Conservation (phyloP, 2,113 vertebrate species). For the Gadus macrocephalus region DNA sequence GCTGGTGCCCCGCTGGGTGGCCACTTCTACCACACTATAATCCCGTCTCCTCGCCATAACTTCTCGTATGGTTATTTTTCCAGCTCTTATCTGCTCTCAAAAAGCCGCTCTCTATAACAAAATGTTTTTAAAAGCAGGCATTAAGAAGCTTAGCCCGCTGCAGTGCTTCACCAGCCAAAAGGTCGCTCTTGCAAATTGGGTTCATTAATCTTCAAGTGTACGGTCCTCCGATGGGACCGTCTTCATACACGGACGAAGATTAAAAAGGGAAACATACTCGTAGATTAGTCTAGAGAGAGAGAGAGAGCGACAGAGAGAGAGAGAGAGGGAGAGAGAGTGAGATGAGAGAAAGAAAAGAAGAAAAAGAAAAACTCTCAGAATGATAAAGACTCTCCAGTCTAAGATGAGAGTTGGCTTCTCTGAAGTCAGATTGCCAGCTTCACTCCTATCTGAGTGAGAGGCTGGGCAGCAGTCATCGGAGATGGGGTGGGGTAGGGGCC, state of each 20-base stretch:
- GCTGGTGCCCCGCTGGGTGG: slow-evolving; percentile 26
- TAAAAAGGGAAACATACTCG: slow-evolving; percentile 63
- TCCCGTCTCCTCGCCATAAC: slow-evolving; percentile 50
- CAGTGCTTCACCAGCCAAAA: slow-evolving; percentile 70
- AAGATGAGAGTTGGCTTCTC: slow-evolving; percentile 52
- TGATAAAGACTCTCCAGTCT: slow-evolving; percentile 64
- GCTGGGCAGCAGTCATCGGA: not conserved
- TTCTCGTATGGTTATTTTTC: slow-evolving; percentile 56
- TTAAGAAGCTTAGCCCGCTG: slow-evolving; percentile 71
- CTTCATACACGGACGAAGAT: slow-evolving; percentile 69
- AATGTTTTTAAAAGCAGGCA: slow-evolving; percentile 56
- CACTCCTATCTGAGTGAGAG: slow-evolving; percentile 48
- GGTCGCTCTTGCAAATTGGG: slow-evolving; percentile 80
- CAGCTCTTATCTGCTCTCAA: slow-evolving; percentile 52
- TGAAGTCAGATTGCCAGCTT: slow-evolving; percentile 65
- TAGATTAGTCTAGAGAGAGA: slow-evolving; percentile 61
- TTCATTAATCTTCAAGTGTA: slow-evolving; percentile 77
- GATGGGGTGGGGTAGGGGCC: not conserved
- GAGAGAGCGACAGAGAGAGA: slow-evolving; percentile 27
- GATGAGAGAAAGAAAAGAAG: slow-evolving; percentile 26
- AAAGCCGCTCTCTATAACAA: slow-evolving; percentile 60
- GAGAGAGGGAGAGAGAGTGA: slow-evolving; percentile 27
- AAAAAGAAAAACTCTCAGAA: slow-evolving; percentile 46
- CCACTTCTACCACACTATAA: slow-evolving; percentile 57
- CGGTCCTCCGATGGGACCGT: slow-evolving; percentile 65